These are phyloP conservation scores for Lutraria rhynchaena DNA, from an alignment of 1,140 invertebrate genomes.

Conservation along the genomic window DNA sequence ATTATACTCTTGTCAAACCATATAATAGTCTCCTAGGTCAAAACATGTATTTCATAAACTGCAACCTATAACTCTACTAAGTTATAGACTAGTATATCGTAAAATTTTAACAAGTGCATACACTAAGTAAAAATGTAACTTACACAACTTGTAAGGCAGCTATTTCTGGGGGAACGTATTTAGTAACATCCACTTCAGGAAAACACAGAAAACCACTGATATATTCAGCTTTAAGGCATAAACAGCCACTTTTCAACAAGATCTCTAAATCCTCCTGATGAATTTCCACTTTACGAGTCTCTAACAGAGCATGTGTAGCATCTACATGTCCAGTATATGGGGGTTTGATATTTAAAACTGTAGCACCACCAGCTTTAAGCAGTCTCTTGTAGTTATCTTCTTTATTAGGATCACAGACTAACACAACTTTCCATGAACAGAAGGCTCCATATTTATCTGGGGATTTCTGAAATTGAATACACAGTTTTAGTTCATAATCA, in stretches of 20 bases:
- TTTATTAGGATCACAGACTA: constrained; percentile 87
- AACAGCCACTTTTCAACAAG: constrained; percentile 79
- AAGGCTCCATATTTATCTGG: constrained; percentile 85
- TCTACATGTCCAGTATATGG: constrained; percentile 75
- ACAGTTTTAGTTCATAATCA: background rate
- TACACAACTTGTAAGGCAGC: constrained; percentile 64
- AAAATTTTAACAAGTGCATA: no score
- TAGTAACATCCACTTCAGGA: constrained; percentile 78
- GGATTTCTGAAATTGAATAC: constrained; percentile 40
- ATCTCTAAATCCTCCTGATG: constrained; percentile 83
- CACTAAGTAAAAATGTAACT: constrained; percentile 13
- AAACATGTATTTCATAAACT: no score
- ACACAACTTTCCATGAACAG: constrained; percentile 86
- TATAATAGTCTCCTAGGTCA: no score
- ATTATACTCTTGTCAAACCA: no score
- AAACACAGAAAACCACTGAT: constrained; percentile 84
- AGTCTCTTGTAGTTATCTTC: constrained; percentile 87
- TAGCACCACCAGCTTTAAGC: constrained; percentile 88
- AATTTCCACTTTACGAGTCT: constrained; percentile 81
- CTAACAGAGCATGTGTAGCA: constrained; percentile 85
- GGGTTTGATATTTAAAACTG: constrained; percentile 84
- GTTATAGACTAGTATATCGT: no score
- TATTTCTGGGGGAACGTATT: constrained; percentile 76
- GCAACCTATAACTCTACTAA: no score
- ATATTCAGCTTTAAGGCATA: constrained; percentile 85